Conservation (phyloP, 2,113 vertebrate species). For the Oxyruncus cristatus region DNA sequence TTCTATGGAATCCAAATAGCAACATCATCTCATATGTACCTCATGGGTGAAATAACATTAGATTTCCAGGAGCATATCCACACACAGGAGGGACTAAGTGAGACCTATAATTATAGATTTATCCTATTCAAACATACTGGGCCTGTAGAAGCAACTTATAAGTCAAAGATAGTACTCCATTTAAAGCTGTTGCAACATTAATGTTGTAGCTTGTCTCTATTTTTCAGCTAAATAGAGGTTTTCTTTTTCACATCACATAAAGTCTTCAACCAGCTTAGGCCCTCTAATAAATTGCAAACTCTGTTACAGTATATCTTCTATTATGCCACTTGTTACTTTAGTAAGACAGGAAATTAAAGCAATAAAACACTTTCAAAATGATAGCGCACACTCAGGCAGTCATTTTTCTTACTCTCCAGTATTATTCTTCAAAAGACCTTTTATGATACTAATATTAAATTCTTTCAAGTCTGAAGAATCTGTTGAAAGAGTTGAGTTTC, state of each 20-base stretch:
- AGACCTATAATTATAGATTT: conserved; percentile 6
- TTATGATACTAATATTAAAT: conserved; percentile 80
- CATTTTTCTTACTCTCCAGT: conserved; percentile 77
- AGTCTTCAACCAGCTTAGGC: conserved; percentile 67
- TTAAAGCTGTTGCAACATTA: conserved; percentile 60
- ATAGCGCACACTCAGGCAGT: conserved; percentile 73
- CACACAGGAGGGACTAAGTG: background rate
- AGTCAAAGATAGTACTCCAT: conserved; percentile 42
- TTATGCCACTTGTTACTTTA: conserved; percentile 79
- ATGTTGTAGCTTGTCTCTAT: conserved; percentile 55
- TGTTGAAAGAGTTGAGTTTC: conserved; percentile 75
- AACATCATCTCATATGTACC: background rate
- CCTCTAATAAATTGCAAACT: conserved; percentile 76
- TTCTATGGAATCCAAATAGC: conserved; percentile 28
- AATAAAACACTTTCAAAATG: conserved; percentile 81
- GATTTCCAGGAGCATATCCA: conserved; percentile 34
- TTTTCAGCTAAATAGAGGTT: conserved; percentile 73
- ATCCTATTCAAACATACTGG: conserved; percentile 40
- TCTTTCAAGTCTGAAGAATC: conserved; percentile 78
- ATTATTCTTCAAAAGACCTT: conserved; percentile 81
- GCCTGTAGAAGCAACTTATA: conserved; percentile 32
- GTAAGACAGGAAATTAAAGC: conserved; percentile 85
- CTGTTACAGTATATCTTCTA: conserved; percentile 77
- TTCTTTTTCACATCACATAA: conserved; percentile 73
- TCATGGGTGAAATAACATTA: conserved; percentile 27